These are phyloP conservation scores for Tetropium fuscum DNA, from an alignment of 2,888 invertebrate species.

Conservation along the genomic window DNA sequence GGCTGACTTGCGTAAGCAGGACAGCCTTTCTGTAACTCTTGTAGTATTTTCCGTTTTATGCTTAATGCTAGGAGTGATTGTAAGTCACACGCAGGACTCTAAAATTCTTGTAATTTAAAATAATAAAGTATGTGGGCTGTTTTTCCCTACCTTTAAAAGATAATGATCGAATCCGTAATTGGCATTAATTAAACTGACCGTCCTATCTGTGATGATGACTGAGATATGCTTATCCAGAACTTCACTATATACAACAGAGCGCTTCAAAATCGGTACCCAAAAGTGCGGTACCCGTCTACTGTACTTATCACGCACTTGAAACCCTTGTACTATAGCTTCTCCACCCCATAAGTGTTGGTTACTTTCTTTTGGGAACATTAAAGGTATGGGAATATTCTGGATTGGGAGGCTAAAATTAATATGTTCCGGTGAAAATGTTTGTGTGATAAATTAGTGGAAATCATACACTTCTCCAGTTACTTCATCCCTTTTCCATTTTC, in stretches of 20 bases:
- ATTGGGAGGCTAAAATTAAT: conserved; percentile 69
- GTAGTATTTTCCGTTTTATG: conserved; percentile 87
- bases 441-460: not conserved
- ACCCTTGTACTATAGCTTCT: conserved; percentile 93
- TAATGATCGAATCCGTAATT: conserved; percentile 96
- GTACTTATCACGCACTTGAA: conserved; percentile 73
- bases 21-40: conserved; percentile 76
- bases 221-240: conserved; percentile 87
- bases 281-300: conserved; percentile 82
- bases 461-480: conserved; percentile 79
- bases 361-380: conserved; percentile 83
- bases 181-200: conserved; percentile 87
- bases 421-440: no score
- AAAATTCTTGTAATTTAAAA: no score
- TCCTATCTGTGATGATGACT: conserved; percentile 85
- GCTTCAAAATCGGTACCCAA: conserved; percentile 87
- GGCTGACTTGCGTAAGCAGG: conserved; percentile 76
- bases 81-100: conserved; percentile 94
- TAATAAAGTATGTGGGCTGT: no score
- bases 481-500: conserved; percentile 79
- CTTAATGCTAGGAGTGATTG: conserved; percentile 86
- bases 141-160: conserved; percentile 79
- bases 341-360: conserved; percentile 96
- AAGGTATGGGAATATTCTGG: conserved; percentile 81
- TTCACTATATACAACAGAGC: conserved; percentile 89